phyloP scores from a whole-genome alignment of 1,140 invertebrate genomes.

The Cecropterus lyciades region DNA sequence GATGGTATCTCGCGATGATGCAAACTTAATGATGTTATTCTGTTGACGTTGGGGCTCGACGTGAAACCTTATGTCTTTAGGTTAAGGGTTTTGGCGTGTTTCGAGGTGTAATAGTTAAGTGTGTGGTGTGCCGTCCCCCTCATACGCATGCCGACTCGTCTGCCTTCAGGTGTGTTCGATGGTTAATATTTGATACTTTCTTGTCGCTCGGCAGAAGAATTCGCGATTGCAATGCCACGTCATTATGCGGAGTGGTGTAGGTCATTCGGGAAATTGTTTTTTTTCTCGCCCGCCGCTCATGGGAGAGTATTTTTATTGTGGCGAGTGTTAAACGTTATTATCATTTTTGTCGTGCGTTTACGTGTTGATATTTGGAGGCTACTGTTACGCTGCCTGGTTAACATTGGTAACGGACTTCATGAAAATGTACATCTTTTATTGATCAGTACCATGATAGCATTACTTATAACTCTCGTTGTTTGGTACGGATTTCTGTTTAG shows the following conservation, averaged over 20 bases:
- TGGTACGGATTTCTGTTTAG: too few relatives aligned
- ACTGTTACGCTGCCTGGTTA: too few relatives aligned
- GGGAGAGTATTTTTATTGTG: conserved; percentile 38
- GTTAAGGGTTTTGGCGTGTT: conserved; percentile 39
- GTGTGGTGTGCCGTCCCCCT: conserved; percentile 52
- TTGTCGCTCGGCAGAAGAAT: conserved; percentile 63
- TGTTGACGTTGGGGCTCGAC: conserved; percentile 42
- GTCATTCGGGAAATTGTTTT: conserved; percentile 44
- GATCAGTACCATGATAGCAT: too few relatives aligned
- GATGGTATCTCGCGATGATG: conserved; percentile 68
- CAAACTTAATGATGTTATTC: conserved; percentile 59
- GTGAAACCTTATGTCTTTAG: conserved; percentile 40
- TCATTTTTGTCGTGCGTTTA: conserved; percentile 11
- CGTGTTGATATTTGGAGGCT: too few relatives aligned
- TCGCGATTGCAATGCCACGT: conserved; percentile 48
- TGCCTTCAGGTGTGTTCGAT: conserved; percentile 76
- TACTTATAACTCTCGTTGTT: too few relatives aligned
- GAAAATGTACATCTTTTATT: too few relatives aligned
- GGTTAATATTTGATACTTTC: conserved; percentile 82
- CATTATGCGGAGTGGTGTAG: conserved; percentile 48
- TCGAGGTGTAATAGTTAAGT: conserved; percentile 36
- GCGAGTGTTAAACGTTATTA: conserved; percentile 33
- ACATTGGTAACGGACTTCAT: too few relatives aligned
- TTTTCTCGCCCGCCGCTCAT: conserved; percentile 35
- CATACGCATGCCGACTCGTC: conserved; percentile 69